Evolutionary conservation across 2,888 invertebrate species (phyloP).

Genomic region (Orthosia incerta): DNA sequence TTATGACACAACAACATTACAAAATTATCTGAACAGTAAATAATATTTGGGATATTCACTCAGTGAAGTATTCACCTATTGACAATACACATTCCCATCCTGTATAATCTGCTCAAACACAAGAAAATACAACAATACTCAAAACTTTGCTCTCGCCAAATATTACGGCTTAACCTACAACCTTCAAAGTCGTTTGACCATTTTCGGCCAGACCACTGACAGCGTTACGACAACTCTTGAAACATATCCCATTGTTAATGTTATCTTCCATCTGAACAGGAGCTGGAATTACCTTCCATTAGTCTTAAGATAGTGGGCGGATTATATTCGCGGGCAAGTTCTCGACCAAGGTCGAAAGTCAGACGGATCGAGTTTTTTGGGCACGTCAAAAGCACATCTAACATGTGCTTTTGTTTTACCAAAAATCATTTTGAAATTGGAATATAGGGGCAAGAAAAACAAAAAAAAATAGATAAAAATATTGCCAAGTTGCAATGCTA

Average conservation of each 20-base stretch:
- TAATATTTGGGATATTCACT: neutral
- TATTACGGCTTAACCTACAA: conserved; percentile 23
- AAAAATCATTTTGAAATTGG: neutral
- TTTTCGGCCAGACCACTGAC: conserved; percentile 46
- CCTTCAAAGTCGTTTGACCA: conserved; percentile 48
- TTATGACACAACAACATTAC: no score
- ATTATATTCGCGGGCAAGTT: conserved; percentile 66
- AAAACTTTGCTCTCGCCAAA: conserved; percentile 6
- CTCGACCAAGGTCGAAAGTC: conserved; percentile 67
- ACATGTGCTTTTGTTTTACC: conserved; percentile 20
- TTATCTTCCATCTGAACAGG: conserved; percentile 61
- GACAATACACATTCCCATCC: neutral
- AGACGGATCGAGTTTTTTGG: conserved; percentile 38
- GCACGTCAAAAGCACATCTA: conserved; percentile 7
- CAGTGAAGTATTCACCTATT: neutral
- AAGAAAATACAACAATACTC: conserved; percentile 5
- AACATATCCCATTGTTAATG: conserved; percentile 65
- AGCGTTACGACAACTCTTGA: conserved; percentile 50
- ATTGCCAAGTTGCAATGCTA: neutral
- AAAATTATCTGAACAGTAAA: neutral
- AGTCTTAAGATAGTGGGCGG: conserved; percentile 64
- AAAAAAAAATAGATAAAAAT: neutral
- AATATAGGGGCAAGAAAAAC: neutral
- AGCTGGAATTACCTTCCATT: conserved; percentile 42
- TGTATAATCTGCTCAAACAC: neutral